phyloP scores from a whole-genome alignment of 2,113 vertebrate genomes.

The Edolisoma coerulescens region DNA sequence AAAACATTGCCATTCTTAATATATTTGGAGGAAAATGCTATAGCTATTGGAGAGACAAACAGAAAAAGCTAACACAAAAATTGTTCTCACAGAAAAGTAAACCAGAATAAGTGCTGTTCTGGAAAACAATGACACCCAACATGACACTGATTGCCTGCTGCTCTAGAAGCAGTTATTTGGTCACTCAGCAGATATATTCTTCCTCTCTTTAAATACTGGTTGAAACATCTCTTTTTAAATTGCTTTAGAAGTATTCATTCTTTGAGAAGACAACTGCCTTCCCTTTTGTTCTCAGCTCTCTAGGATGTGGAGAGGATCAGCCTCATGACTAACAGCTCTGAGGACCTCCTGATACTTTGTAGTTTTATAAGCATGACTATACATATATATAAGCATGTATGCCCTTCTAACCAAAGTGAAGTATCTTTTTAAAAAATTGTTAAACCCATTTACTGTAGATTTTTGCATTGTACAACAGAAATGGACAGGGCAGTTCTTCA shows the following conservation, averaged over 20 bases:
- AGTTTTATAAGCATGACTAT: not conserved
- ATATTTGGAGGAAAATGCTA: not conserved
- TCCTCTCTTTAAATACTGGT: not conserved
- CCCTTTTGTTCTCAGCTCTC: not conserved
- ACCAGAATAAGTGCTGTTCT: not conserved
- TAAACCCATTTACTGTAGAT: not conserved
- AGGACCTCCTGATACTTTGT: not conserved
- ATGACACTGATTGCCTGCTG: not conserved
- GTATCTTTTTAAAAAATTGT: fast-evolving
- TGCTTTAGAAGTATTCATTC: not conserved
- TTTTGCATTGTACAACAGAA: not conserved
- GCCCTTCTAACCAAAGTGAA: not conserved
- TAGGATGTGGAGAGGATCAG: not conserved
- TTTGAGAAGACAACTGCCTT: not conserved
- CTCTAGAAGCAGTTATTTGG: not conserved
- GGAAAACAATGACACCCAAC: not conserved
- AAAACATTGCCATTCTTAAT: not conserved
- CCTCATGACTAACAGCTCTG: not conserved
- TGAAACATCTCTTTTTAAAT: not conserved
- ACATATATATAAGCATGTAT: not conserved
- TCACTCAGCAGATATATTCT: not conserved
- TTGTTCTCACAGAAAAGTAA: not conserved
- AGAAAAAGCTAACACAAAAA: not conserved
- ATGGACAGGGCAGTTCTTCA: not conserved
- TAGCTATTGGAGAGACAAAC: not conserved